These are phyloP conservation scores for Ceryle rudis DNA, from an alignment of 2,797 vertebrate species.

Conservation along the genomic window DNA sequence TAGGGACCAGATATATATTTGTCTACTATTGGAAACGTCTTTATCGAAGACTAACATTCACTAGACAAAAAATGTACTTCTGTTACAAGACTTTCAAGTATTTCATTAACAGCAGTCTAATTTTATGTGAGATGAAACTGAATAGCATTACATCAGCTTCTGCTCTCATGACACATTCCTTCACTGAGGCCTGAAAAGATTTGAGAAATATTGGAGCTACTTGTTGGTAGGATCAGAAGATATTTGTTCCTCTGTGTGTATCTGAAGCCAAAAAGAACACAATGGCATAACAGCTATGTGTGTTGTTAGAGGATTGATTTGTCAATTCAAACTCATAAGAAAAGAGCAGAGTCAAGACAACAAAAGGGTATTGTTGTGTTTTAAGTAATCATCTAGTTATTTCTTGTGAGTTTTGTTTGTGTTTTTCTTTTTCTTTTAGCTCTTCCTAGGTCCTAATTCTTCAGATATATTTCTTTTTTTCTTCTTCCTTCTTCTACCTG, in stretches of 20 bases:
- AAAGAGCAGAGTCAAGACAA: background rate
- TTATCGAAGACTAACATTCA: background rate
- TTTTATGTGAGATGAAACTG: background rate
- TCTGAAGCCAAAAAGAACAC: background rate
- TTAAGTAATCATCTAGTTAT: background rate
- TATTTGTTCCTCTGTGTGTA: background rate
- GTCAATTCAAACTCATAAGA: background rate
- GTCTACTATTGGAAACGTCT: no score
- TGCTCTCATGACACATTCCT: background rate
- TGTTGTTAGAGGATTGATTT: background rate
- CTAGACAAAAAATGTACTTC: background rate
- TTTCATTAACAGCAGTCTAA: background rate
- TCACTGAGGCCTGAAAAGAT: background rate
- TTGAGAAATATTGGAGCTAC: background rate
- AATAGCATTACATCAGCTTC: background rate
- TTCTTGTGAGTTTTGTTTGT: background rate
- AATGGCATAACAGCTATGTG: background rate
- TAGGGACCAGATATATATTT: background rate
- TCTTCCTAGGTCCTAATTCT: background rate
- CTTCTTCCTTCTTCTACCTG: background rate
- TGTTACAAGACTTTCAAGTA: background rate
- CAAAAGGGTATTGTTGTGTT: background rate
- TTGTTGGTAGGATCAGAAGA: background rate
- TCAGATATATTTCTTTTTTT: background rate
- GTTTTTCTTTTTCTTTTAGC: background rate